Evolutionary conservation across 2,888 invertebrate genomes (phyloP).

Genomic region (Pristionchus japonicus): DNA sequence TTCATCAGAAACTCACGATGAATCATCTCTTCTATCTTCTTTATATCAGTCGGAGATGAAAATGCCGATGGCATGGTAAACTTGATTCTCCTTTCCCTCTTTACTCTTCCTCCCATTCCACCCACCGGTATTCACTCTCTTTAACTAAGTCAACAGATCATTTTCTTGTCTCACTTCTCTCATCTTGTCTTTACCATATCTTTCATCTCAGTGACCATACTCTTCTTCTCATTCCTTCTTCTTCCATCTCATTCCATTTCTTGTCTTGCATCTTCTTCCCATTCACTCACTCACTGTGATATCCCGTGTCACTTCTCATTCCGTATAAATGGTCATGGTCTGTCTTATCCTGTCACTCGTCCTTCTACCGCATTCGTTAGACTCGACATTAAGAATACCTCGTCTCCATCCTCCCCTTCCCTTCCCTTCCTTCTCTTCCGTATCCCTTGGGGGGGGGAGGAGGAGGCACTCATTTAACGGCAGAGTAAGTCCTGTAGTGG

Average conservation of each 20-base stretch:
- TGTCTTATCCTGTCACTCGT: not conserved
- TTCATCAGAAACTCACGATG: not conserved
- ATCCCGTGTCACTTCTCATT: not conserved
- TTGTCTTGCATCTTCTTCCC: not conserved
- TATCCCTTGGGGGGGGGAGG: not conserved
- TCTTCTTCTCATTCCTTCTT: not conserved
- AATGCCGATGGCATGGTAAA: not conserved
- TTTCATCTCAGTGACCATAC: not conserved
- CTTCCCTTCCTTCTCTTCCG: not conserved
- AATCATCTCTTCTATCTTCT: not conserved
- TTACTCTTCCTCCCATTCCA: not conserved
- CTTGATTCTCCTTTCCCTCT: not conserved
- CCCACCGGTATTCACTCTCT: not conserved
- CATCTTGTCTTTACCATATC: too few relatives aligned
- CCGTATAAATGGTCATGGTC: conserved; percentile 8
- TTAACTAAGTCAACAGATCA: not conserved
- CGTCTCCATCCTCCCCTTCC: too few relatives aligned
- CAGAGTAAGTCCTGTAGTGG: conserved; percentile 33
- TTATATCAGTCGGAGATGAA: not conserved
- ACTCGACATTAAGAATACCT: not conserved
- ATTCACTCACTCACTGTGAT: conserved; percentile 4
- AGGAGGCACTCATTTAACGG: conserved; percentile 26
- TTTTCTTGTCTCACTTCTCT: conserved; percentile 30
- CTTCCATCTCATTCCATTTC: not conserved
- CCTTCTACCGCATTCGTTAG: conserved; percentile 32